phyloP scores from a whole-genome alignment of 1,140 invertebrate genomes.

The Dendrolimus punctatus region DNA sequence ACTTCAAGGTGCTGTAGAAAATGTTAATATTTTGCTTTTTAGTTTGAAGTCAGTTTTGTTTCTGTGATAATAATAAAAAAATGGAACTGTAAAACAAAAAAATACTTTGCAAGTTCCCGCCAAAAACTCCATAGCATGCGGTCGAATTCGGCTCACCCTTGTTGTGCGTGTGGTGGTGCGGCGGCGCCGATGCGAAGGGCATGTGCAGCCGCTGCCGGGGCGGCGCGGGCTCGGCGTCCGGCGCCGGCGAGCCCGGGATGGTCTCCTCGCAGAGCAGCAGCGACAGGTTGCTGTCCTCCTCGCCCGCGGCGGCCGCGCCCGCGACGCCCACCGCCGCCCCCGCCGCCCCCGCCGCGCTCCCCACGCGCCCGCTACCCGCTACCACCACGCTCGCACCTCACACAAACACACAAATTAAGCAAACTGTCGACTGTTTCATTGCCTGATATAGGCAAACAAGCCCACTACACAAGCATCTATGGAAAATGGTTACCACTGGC shows the following conservation, averaged over 20 bases:
- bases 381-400: background rate
- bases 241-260: conserved; percentile 89
- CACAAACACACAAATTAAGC: too few species aligned
- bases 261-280: conserved; percentile 90
- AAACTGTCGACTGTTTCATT: too few species aligned
- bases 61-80: too few species aligned
- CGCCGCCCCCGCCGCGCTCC: conserved; percentile 2
- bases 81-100: too few species aligned
- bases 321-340: conserved; percentile 5
- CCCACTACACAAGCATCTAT: conserved; percentile 52
- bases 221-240: conserved; percentile 65
- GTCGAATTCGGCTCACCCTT: conserved; percentile 21
- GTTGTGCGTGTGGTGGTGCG: conserved; percentile 42
- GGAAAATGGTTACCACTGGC: background rate
- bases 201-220: conserved; percentile 50
- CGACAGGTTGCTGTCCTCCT: conserved; percentile 71
- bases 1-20: too few species aligned
- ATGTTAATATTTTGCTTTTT: too few species aligned
- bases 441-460: too few species aligned
- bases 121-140: background rate
- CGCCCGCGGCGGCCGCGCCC: conserved; percentile 11
- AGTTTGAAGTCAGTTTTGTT: too few species aligned
- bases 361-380: background rate
- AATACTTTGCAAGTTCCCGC: too few species aligned
- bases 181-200: conserved; percentile 73